These are phyloP conservation scores for Palythoa heliodiscus DNA, from an alignment of 92 coral and sea anemone genomes.

Conservation along the genomic window DNA sequence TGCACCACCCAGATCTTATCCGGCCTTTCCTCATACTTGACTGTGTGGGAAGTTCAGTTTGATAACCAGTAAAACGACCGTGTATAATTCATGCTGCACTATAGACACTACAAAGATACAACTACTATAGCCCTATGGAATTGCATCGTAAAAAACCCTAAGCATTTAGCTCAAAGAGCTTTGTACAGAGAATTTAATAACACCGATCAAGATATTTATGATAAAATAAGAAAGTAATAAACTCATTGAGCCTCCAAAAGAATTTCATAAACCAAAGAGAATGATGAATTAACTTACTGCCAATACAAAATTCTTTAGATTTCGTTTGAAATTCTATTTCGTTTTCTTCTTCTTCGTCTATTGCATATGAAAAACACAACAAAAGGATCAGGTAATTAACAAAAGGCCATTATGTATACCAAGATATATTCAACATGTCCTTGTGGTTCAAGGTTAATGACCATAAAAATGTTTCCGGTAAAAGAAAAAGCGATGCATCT, in stretches of 20 bases:
- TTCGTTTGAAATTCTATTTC: neutral
- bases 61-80: too few species aligned
- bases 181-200: too few species aligned
- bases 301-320: neutral
- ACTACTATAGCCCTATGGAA: neutral
- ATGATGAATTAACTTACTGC: neutral
- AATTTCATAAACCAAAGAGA: neutral
- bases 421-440: neutral
- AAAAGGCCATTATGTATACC: neutral
- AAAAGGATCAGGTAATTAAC: neutral
- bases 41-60: neutral
- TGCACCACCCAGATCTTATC: neutral
- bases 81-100: too few species aligned
- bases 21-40: neutral
- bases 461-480: constrained; percentile 8
- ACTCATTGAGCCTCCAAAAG: too few species aligned
- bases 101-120: too few species aligned
- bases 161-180: too few species aligned
- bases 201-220: too few species aligned
- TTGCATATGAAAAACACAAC: neutral
- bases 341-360: neutral
- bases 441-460: constrained; percentile 10
- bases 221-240: too few species aligned
- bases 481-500: neutral
- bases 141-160: too few species aligned